Evolutionary conservation across 2,797 vertebrate species (phyloP), one percentile per base, ranked within the genome.

Genomic region (Microctenopoma steveboyesi): DNA sequence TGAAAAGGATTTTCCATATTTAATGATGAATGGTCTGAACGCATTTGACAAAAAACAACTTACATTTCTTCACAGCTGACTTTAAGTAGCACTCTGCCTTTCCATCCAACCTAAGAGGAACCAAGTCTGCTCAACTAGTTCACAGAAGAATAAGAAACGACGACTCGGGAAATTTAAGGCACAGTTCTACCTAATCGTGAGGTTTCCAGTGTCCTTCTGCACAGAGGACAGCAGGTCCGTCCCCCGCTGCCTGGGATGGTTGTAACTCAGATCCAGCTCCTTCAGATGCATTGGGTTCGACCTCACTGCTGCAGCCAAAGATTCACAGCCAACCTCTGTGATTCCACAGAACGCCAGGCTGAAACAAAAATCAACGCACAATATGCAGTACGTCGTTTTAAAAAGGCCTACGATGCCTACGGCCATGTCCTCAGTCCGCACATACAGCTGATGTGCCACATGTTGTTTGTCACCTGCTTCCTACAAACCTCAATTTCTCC

Each of bases 61-160:
- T 64, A 83, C 72, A 79, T 60, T 73, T 79, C 50, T 45, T 83
- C 49, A 83, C 62, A 64, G 73, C 16, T 40, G 81, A 76, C 46
- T 83, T 83, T 28, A 83, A 57, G 58, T 64, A 79, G 50, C 76
- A 83, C 50, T 79, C 69, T 14, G 65, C 69, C n/a, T 56, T 74
- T 16, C 0, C 3, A 0, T 45, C 0, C 13, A 70, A 56, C 3
- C 76, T 79, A 15, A 14, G 7, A 30, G 12, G 56, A 64, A 7
- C 27, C 1, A 22, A 48, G 49, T 3, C 16, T 46, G 0, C 6
- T 59, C 7, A 45, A 39, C 1, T 40, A 3, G 3, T 35, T 30
- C 22, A 43, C 13, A 9, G n/a, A 27, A 40, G 5, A 43, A 62
- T 27, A 48, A 16, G 2, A 25, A 56, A 48, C 18, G 5, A 27